Base-by-base conservation (phyloP, 1,140 invertebrate genomes). In the Drosophila baimaii region DNA sequence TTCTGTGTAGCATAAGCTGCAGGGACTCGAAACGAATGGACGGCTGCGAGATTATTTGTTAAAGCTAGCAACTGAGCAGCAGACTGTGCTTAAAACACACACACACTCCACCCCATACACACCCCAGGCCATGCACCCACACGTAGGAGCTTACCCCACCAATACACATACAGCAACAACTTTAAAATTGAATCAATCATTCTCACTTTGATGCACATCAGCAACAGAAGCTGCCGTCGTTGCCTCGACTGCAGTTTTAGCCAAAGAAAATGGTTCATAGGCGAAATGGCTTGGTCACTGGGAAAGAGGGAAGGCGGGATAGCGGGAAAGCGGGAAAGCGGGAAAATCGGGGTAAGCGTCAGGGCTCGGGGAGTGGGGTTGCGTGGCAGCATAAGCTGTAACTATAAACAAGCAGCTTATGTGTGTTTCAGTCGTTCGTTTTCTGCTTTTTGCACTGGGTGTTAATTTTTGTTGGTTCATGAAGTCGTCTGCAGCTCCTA, bases 181-280 rank as follows among this genome's bases (percentile, higher is more conserved):
- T 91, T 91, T 89, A 90, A 91, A 91, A 84, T 91, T 91, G 89
- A 90, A 91, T 91, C 89, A 90, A 91, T 91, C 89, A 91, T 91
- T 91, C 89, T 89, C 89, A 91, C 84, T 90, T 90, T 91, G 89
- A 91, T 91, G 89, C 89, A 91, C 89, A 91, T 89, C 89, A 90
- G 89, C 81, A 86, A 86, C 84, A 89, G 84, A 80, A 89, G 84
- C 84, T 89, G 84, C 76, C 59, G 54, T 79, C 69, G 62, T 69
- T 78, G 73, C 80, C 79, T 66, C 80, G 71, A 76, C 80, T 89
- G 77, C 84, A 89, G 80, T 84, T 81, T 83, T 77, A 81, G 73
- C 77, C 56, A 71, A 89, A 78, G 80, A 84, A 88, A 89, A 69
- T 74, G 62, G 73, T 76, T 77, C 54, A 77, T 76, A 77, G 72